Evolutionary conservation across 2,888 invertebrate genomes (phyloP), one percentile per base, ranked within the genome.

Genomic region (Parascotia fuliginaria): DNA sequence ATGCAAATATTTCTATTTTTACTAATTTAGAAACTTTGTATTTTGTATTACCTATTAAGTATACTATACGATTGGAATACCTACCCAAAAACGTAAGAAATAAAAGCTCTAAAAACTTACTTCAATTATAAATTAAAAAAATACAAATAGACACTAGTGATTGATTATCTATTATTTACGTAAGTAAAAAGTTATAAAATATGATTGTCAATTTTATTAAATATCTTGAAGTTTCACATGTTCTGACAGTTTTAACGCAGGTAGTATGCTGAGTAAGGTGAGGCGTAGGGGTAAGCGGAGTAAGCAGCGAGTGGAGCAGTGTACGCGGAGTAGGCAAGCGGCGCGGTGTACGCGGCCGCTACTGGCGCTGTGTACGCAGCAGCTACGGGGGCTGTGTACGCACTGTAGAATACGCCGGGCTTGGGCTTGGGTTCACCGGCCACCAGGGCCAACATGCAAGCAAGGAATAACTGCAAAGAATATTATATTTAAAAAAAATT

Each of bases 261-360:
- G 54, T 70, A 74, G 58, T 77, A 76, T 3, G 77, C 70, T 15
- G 75, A 64, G 58, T 81, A 79, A 4, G 80, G 79, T 0, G 81
- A 71, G 1, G 80, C 74, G 49, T 81, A 81, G 5, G 66, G 54
- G 62, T 79, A 81, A 0, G 80, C 69, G 11, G 81, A 75, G 73
- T 81, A 81, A 5, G 79, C 74, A 11, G 77, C 73, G 13, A 73
- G 60, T 2, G 75, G 76, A 0, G 82, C 77, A 38, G 75, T 60
- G 74, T 77, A 81, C 3, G 81, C 79, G 14, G 80, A 49, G 92
- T 90, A 77, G 13, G 80, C 76, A 27, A 80, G 65, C n/a, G 80
- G 79, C 0, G 85, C 80, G 45, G 91, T 89, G 54, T 93, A 89
- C 45, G 89, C 92, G 52, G 92, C 81, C 60, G 83, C 81, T 0